Evolutionary conservation across 2,888 invertebrate genomes (phyloP).

Genomic region (Chorisops tibialis): DNA sequence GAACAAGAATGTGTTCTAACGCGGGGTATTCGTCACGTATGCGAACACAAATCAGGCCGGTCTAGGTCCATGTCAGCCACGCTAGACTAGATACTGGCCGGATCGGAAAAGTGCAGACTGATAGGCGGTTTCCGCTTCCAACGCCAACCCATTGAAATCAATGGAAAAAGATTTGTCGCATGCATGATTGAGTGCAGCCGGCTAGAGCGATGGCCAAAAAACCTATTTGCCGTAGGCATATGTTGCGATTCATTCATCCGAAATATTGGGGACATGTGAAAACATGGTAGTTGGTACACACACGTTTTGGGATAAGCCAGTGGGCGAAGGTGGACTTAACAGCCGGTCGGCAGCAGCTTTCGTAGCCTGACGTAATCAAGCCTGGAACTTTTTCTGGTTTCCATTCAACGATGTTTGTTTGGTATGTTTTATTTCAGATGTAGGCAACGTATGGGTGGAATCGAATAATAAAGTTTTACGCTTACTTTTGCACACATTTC

Average conservation of each 20-base stretch:
- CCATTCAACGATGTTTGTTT: too few species aligned
- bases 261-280: slow-evolving; percentile 14
- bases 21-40: background rate
- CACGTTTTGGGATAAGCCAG: background rate
- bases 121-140: slow-evolving; percentile 26
- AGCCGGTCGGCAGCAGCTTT: background rate
- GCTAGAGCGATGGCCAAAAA: background rate
- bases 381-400: too few species aligned
- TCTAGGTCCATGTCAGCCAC: background rate
- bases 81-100: background rate
- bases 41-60: background rate
- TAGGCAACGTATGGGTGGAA: too few species aligned
- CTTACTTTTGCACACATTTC: too few species aligned
- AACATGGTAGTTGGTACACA: background rate
- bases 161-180: slow-evolving; percentile 21
- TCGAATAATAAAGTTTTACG: too few species aligned
- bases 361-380: too few species aligned
- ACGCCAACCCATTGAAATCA: slow-evolving; percentile 18
- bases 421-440: too few species aligned
- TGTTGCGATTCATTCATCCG: slow-evolving; percentile 7
- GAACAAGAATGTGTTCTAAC: background rate
- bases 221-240: background rate
- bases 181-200: slow-evolving; percentile 20
- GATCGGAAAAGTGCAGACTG: slow-evolving; percentile 1
- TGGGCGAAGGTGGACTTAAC: slow-evolving; percentile 21